These are phyloP conservation scores for Aradophagus sp. DNA, from an alignment of 1,140 invertebrate species.

Conservation along the genomic window DNA sequence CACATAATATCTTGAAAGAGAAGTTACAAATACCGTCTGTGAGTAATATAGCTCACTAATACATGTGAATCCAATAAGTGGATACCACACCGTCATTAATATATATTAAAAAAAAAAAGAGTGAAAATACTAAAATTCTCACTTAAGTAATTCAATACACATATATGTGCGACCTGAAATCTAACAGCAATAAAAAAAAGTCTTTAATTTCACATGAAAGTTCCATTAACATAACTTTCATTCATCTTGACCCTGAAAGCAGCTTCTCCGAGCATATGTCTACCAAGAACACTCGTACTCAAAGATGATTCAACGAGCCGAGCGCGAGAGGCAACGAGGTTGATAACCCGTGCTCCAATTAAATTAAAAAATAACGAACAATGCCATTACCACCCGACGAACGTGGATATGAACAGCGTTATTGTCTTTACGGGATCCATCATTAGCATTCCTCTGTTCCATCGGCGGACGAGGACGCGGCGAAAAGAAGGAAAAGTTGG, in stretches of 20 bases:
- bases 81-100: no score
- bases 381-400: not conserved
- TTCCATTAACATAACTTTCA: slow-evolving; percentile 35
- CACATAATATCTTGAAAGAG: no score
- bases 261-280: slow-evolving; percentile 24
- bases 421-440: slow-evolving; percentile 22
- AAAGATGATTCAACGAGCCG: slow-evolving; percentile 11
- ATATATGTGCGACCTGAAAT: no score
- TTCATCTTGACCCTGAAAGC: slow-evolving; percentile 41
- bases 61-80: slow-evolving; percentile 16
- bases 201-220: no score
- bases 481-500: slow-evolving; percentile 30
- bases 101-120: no score
- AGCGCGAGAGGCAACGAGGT: slow-evolving; percentile 8
- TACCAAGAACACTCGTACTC: slow-evolving; percentile 22
- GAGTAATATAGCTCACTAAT: slow-evolving; percentile 20
- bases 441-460: slow-evolving; percentile 32
- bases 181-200: no score
- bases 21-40: slow-evolving; percentile 10
- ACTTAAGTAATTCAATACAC: no score
- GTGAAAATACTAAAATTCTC: no score
- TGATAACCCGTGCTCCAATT: slow-evolving; percentile 10
- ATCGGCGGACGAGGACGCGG: not conserved
- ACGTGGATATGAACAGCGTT: slow-evolving; percentile 3
- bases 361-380: slow-evolving; percentile 31